Evolutionary conservation across 2,113 vertebrate genomes (phyloP), one percentile per base, ranked within the genome.

Genomic region (Heteronetta atricapilla): DNA sequence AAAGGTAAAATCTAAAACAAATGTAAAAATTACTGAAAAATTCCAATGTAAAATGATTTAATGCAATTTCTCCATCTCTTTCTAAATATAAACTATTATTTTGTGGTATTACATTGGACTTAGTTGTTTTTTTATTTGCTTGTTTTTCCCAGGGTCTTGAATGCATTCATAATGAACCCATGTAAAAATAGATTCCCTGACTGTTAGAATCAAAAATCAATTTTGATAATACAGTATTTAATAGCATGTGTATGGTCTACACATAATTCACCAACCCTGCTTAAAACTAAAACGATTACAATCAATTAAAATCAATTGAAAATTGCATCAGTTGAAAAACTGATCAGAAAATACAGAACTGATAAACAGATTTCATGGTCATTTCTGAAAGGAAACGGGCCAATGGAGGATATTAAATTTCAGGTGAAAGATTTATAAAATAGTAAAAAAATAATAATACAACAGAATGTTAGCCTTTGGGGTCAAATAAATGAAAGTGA

Each of bases 11-110:
- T 88, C 34, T 59, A 6, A 3, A 83, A 89, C 28, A 94, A 95
- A 86, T 66, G 40, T 38, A 91, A 91, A 94, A 86, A 63, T 55
- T 62, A 77, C 42, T 50, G 21, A 76, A 87, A 94, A 92, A 73
- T 14, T 82, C 23, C 46, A 38, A 4, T 38, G 36, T 38, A 82
- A 88, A 82, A 62, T 12, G 2, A 74, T 19, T 77, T 78, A 31
- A 60, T 5, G 18, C 67, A 75, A 75, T 78, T 64, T 64, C 29
- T 76, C 19, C 59, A 42, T 12, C 64, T 7, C 28, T 55, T 80
- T 3, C 20, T 85, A 76, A 86, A 82, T 38, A 31, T 36, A 53
- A 82, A 36, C 6, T 58, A 31, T 63, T 15, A 40, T 78, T 50
- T 73, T 22, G n/a, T 62, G 22, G 10, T 67, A 66, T 63, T 38